Conservation (phyloP, 2,113 vertebrate species). For the Atherinomorus stipes region DNA sequence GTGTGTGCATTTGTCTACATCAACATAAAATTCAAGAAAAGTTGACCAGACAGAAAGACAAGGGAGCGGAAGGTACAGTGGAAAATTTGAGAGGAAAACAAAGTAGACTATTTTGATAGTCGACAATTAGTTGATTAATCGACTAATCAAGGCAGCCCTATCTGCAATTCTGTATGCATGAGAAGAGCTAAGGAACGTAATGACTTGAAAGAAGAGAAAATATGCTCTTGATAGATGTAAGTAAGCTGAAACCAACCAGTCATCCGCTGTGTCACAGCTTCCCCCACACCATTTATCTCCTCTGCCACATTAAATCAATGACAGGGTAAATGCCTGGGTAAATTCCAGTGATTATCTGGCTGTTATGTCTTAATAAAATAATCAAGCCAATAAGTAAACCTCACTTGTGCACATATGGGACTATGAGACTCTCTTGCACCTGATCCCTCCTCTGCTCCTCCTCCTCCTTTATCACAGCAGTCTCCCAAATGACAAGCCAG, state of each 20-base stretch:
- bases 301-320: slow-evolving; percentile 42
- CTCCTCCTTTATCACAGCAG: slow-evolving; percentile 12
- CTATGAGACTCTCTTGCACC: slow-evolving; percentile 46
- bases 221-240: background rate
- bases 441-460: slow-evolving; percentile 51
- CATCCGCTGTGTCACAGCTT: slow-evolving; percentile 2
- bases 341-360: slow-evolving; percentile 51
- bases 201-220: background rate
- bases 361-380: slow-evolving; percentile 55
- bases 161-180: too few relatives aligned
- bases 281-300: background rate
- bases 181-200: background rate
- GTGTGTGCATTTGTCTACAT: too few relatives aligned
- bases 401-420: slow-evolving; percentile 44
- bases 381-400: slow-evolving; percentile 62
- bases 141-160: too few relatives aligned
- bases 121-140: too few relatives aligned
- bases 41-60: too few relatives aligned
- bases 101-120: too few relatives aligned
- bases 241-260: background rate
- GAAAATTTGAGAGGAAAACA: too few relatives aligned
- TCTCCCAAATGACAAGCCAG: slow-evolving; percentile 45
- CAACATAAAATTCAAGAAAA: too few relatives aligned
- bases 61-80: too few relatives aligned
- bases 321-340: slow-evolving; percentile 33